These are phyloP conservation scores for Leptonema lineaticorne DNA, from an alignment of 1,140 invertebrate genomes.

Conservation along the genomic window DNA sequence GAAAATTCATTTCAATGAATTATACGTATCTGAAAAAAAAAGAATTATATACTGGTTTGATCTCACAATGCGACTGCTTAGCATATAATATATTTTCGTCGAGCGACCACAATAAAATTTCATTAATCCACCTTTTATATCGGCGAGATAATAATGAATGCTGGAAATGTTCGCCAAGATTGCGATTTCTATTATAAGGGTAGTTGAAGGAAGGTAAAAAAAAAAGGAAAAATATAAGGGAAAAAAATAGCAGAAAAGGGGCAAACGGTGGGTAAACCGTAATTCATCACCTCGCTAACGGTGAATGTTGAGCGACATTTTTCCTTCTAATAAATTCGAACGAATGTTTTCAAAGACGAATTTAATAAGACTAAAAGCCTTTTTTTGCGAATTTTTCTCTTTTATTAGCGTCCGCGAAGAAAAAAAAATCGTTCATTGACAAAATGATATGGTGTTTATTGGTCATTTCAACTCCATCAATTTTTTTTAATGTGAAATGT, in stretches of 20 bases:
- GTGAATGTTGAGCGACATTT: conserved; percentile 25
- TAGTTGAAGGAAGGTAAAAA: no score
- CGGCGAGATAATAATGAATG: conserved; percentile 19
- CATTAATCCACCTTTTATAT: conserved; percentile 21
- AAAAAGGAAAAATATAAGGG: no score
- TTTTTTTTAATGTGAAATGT: no score
- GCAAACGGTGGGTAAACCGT: conserved; percentile 14
- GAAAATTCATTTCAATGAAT: no score
- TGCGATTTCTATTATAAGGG: conserved; percentile 14
- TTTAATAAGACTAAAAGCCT: conserved; percentile 32
- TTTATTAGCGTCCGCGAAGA: neutral
- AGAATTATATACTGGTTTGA: no score
- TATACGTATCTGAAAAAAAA: no score
- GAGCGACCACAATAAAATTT: conserved; percentile 14
- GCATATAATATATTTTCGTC: neutral
- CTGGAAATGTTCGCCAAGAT: conserved; percentile 12
- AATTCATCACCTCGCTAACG: conserved; percentile 21
- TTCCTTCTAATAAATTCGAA: conserved; percentile 31
- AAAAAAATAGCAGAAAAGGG: neutral
- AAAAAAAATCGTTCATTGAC: conserved; percentile 19
- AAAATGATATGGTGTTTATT: conserved; percentile 17
- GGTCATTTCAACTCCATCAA: neutral
- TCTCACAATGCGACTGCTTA: neutral
- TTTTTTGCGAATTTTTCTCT: conserved; percentile 2
- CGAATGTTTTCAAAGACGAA: conserved; percentile 24